Base-by-base conservation (phyloP, 1,140 invertebrate species). In the Uloborus diversus region DNA sequence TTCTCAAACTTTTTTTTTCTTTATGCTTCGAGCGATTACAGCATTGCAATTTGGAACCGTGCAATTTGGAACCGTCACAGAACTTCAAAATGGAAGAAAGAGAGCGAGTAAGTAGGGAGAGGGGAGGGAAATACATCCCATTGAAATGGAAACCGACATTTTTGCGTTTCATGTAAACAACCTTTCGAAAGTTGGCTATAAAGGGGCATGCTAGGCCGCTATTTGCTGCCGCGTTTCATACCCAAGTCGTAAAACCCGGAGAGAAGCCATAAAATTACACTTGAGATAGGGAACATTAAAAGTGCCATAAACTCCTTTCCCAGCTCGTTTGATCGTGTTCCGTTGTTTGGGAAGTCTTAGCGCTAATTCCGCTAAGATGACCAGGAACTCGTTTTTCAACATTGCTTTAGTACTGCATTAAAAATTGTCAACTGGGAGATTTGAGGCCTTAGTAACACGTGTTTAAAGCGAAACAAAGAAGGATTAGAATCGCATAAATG, bases 181-280 rank as follows among this genome's bases (percentile, higher is more conserved):
- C 56, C 32, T 62, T 35, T 62, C 32, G 13, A 62, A 37, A 62
- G 28, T 33, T 23, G 37, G 33, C 61, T 56, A 66, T 78, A 78
- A 78, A 56, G 53, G 73, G 62, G 9, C 23, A 28, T 28, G 20
- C 47, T 37, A 20, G 47, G 42, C 23, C 42, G 59, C 51, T 76
- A 65, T 76, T 65, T 65, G 73, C 62, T 27, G 64, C 70, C 70
- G 42, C 70, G 28, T 78, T 65, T 35, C 61, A 78, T 65, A 78
- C 61, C 30, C 49, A 57, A 78, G 61, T 66, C 61, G 32, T 65
- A 78, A 78, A 78, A 57, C 61, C 73, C 49, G 17, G 49, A 13
- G 73, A 75, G 61, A 78, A 78, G 73, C 73, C 62, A 78, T 78
- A 65, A 78, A 65, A 66, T 78, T 75, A 75, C 59, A 75, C 73